Evolutionary conservation across 2,888 invertebrate species (phyloP), one percentile per base, ranked within the genome.

Genomic region (Phyto melanocephala): DNA sequence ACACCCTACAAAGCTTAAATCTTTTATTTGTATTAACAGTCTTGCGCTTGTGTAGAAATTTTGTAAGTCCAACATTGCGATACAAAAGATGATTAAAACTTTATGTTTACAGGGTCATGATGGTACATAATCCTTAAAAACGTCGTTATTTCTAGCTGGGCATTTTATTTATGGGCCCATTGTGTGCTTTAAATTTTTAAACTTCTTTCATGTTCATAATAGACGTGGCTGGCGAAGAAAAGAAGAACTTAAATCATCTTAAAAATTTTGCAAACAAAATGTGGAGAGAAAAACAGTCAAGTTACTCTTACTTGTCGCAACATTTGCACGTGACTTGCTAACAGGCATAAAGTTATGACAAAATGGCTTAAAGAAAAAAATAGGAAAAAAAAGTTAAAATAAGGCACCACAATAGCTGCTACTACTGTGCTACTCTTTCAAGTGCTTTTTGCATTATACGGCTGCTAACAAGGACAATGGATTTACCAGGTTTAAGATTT

Each of bases 261-360:
- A 28, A 45, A 70, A 42, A 42, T 15, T 13, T 42, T 60, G 11
- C 11, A 28, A 60, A 37, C 11, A 63, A 7, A 2, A 28, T 28
- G 4, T 28, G 3, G 6, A 28, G 28, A 28, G 28, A 6, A 28
- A 28, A 6, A 28, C 3, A 28, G 28, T 28, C 28, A 28, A 5
- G 3, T 28, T 6, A 45, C 24, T 33, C 22, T 28, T 42, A 81
- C 63, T 81, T 81, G 81, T 74, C 68, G 62, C 60, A 81, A 63
- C 68, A 77, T 70, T 70, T 77, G 81, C 81, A 81, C 81, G 81
- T 81, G 81, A 81, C 81, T 68, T 74, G 81, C 78, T 68, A 42
- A 74, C 67, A 78, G 81, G 78, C 81, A 81, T 74, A 74, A 81
- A 81, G 77, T 72, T 81, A 77, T 67, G 72, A 81, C 74, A 78